A percentile compares a stretch with the other conserved stretches of the same genome.
These are phyloP conservation scores for Brachyopa scutellaris DNA, from an alignment of 2,888 invertebrate species.

Conservation along the genomic window DNA sequence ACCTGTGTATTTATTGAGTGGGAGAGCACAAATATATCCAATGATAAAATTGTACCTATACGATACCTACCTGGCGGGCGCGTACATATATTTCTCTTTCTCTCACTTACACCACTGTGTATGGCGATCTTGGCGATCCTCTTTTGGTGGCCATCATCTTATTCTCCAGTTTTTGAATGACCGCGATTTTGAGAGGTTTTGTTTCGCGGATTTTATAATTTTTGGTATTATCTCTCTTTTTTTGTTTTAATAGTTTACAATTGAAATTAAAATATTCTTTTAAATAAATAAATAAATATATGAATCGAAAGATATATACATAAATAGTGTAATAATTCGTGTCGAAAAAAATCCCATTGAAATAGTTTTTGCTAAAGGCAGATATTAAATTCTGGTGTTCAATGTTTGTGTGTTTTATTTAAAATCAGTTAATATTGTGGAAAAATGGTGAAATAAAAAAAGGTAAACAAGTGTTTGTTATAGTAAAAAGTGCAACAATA, in stretches of 20 bases:
- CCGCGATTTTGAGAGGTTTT: constrained; percentile 80
- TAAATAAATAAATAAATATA: background rate
- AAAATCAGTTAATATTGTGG: background rate
- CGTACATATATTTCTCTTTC: constrained; percentile 10
- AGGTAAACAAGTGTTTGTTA: constrained; percentile 21
- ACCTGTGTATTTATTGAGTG: constrained; percentile 42
- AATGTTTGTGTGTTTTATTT: background rate
- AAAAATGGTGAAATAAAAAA: constrained; percentile 50
- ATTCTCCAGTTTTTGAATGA: constrained; percentile 80
- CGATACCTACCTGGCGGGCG: background rate
- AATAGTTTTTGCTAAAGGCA: constrained; percentile 6
- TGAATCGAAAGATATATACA: constrained; percentile 1
- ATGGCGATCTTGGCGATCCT: constrained; percentile 59
- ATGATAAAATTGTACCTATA: constrained; percentile 23
- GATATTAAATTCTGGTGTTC: constrained; percentile 26
- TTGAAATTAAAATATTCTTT: constrained; percentile 13
- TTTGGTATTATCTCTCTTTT: constrained; percentile 36
- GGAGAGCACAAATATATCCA: constrained; percentile 28
- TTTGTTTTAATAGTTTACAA: constrained; percentile 36
- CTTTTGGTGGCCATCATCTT: constrained; percentile 58
- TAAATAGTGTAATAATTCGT: constrained; percentile 25
- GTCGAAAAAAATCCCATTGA: background rate
- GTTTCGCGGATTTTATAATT: constrained; percentile 75
- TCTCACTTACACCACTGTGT: constrained; percentile 38
- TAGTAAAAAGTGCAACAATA: background rate